Conservation (phyloP, 2,113 vertebrate genomes). For the Gymnobelideus leadbeateri region DNA sequence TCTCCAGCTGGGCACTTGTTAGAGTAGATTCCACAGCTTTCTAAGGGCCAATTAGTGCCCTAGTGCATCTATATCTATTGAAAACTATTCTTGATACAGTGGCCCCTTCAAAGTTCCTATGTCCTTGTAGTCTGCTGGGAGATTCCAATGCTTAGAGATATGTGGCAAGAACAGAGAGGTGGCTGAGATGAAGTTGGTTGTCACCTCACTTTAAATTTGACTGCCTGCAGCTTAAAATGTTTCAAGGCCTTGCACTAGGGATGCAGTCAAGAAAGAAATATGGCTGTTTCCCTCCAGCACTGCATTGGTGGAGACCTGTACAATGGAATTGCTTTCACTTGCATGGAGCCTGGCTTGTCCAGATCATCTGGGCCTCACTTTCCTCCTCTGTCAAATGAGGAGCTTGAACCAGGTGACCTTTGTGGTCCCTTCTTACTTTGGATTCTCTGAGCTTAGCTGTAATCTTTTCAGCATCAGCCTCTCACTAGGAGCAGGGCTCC, state of each 20-base stretch:
- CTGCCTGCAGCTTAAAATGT: neutral
- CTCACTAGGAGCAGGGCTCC: neutral
- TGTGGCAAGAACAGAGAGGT: neutral
- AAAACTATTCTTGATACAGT: conserved; percentile 37
- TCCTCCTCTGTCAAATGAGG: neutral
- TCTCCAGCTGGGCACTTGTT: neutral
- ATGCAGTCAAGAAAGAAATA: neutral
- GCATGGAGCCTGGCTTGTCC: conserved; percentile 8
- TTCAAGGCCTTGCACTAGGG: conserved; percentile 1
- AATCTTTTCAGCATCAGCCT: neutral
- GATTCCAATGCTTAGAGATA: neutral
- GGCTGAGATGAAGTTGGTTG: neutral
- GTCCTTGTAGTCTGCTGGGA: neutral
- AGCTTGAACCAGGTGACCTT: neutral
- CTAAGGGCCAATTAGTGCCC: conserved; percentile 24
- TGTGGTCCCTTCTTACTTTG: neutral
- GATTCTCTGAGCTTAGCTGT: conserved; percentile 6
- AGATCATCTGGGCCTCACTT: neutral
- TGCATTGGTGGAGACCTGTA: conserved; percentile 33
- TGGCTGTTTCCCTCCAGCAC: conserved; percentile 42
- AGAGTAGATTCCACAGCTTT: conserved; percentile 4
- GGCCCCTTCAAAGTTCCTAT: neutral
- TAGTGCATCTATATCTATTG: conserved; percentile 20
- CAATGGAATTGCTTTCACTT: conserved; percentile 32
- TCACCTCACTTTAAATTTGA: conserved; percentile 17